Evolutionary conservation across 2,797 vertebrate genomes (phyloP).

Genomic region (Gila robusta): DNA sequence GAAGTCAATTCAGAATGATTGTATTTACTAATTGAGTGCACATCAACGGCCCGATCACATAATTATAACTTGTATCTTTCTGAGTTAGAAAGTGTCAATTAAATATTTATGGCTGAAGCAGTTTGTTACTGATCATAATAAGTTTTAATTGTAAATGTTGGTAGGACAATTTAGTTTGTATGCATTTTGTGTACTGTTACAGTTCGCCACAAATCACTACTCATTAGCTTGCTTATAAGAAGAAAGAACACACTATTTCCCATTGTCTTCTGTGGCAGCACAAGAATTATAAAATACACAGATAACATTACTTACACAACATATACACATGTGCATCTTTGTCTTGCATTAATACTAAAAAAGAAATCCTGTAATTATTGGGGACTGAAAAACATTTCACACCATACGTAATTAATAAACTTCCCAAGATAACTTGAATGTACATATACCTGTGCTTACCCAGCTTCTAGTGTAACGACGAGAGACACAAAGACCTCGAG

Average conservation of each 20-base stretch:
- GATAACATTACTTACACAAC: not conserved
- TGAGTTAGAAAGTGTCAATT: not conserved
- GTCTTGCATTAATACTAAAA: too few relatives aligned
- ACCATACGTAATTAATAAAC: not conserved
- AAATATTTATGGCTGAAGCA: not conserved
- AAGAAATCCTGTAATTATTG: too few relatives aligned
- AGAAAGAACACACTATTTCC: not conserved
- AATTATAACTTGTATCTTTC: not conserved
- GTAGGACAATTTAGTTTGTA: not conserved
- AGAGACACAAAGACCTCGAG: not conserved
- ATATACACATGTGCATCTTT: not conserved
- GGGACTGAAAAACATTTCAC: not conserved
- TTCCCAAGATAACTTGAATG: not conserved
- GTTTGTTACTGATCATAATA: slow-evolving; percentile 14
- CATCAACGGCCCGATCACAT: not conserved
- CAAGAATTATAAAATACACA: not conserved
- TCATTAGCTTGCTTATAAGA: not conserved
- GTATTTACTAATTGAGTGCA: slow-evolving; percentile 4
- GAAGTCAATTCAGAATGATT: slow-evolving; percentile 7
- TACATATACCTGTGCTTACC: not conserved
- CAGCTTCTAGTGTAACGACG: not conserved
- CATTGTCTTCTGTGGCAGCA: not conserved
- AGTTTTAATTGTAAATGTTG: slow-evolving; percentile 6
- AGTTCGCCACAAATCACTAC: not conserved
- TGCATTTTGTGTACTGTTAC: not conserved